Base-by-base conservation (phyloP, 2,888 invertebrate species). In the Leucophenga maculata region DNA sequence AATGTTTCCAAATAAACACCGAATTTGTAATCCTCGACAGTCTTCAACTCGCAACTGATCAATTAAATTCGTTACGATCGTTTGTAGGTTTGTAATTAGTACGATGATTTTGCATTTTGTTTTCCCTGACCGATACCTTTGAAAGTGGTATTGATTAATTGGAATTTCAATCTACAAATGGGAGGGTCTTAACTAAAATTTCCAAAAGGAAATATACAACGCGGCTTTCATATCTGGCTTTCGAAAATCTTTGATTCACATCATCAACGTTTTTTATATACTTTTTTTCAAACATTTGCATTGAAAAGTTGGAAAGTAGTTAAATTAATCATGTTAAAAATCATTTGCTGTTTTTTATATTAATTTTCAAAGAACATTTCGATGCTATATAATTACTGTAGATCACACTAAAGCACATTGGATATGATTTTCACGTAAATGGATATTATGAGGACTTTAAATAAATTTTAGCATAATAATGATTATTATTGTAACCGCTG, bases 61-160 rank as follows among this genome's bases (percentile, higher is more conserved):
- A 86, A 86, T 86, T 86, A 85, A 86, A 86, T 86, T 86, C 85
- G 86, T 78, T 86, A 82, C 79, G 85, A 85, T 84, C 75, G 76
- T 77, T 79, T 79, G 77, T 79, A 77, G 79, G 82, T 86, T 86
- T 86, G 85, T 86, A 86, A 86, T 86, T 86, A 83, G 77, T 80
- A 74, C 75, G 76, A 85, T 86, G 86, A 86, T 81, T 83, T 83
- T 76, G 83, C 85, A 78, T 75, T 80, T 84, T 72, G 68, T 70
- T 73, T 71, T 78, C 75, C 74, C 74, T 75, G 74, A 76, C 72
- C 71, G 72, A 60, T 55, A 31, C 48, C 8, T 50, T 16, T 50
- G 46, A 26, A 55, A 55, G 9, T 31, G 1, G 67, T 60, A 66
- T 69, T 75, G 70, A 75, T 75, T 75, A 73, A 75, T 75, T 75